Base-by-base conservation (phyloP, 2,113 vertebrate genomes). In the Tursiops truncatus region DNA sequence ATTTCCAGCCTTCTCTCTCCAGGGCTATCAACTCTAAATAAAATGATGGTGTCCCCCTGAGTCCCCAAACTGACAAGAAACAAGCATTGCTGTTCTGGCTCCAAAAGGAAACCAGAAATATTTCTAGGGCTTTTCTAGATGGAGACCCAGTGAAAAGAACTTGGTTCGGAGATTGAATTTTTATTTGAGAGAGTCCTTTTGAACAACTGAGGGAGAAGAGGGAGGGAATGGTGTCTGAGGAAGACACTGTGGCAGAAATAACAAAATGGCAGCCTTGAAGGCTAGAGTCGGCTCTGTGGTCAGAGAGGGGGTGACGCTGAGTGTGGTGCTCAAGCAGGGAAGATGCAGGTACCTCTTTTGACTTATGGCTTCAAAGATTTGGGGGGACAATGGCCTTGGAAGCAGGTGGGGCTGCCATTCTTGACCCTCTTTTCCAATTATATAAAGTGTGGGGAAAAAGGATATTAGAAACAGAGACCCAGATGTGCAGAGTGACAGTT, bases 391-490 rank as follows among this genome's bases (percentile, higher is more conserved):
- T 71, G 82, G 87, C 83, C 80, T 92, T 87, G 90, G 94, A 97
- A 96, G 94, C 91, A 96, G 96, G 89, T 97, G 90, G 83, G 71
- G 68, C 65, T 73, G 53, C 74, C 68, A 33, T 91, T 96, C 87
- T 89, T 87, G 63, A 96, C 96, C 94, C 88, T 94, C 87, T 97
- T 93, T 97, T 96, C 96, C 96, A 96, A 98, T 97, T 97, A 97
- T 62, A 62, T 58, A 65, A 97, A 94, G 87, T 82, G 86, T 96
- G 41, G 67, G 60, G 92, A 63, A 70, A 95, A 95, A 95, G 74
- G 82, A 97, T 96, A 95, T 97, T 98, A 91, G 97, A 96, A 95
- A 94, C 25, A 90, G 94, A 96, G 95, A 93, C 88, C 97, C 92
- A 96, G 90, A 96, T 98, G 95, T 97, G 96, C 83, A 80, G 84